A percentile compares a stretch with the other conserved stretches of the same genome.
Conservation (phyloP, 2,888 invertebrate genomes). For the Mechanitis mazaeus region DNA sequence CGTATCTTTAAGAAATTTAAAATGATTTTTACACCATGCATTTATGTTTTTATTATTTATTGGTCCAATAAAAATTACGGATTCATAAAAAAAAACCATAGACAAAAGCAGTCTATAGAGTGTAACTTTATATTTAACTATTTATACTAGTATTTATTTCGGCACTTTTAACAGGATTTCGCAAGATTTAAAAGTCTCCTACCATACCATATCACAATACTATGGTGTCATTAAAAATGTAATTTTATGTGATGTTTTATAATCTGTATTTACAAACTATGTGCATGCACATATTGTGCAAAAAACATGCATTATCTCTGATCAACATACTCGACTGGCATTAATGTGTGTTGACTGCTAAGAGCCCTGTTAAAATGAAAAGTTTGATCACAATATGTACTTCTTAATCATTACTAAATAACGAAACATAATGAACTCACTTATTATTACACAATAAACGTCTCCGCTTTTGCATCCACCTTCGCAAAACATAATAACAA, state of each 20-base stretch:
- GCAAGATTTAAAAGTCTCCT: slow-evolving; percentile 6
- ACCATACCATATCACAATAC: slow-evolving; percentile 18
- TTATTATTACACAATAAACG: slow-evolving; percentile 75
- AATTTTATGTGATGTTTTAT: slow-evolving; percentile 24
- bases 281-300: slow-evolving; percentile 71
- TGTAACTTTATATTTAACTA: too few species aligned
- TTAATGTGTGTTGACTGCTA: slow-evolving; percentile 77
- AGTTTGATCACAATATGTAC: slow-evolving; percentile 71
- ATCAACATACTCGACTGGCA: slow-evolving; percentile 77
- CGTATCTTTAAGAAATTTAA: slow-evolving; percentile 11
- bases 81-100: too few species aligned
- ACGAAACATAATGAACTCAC: slow-evolving; percentile 72
- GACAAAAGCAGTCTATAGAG: too few species aligned
- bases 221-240: slow-evolving; percentile 23
- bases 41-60: slow-evolving; percentile 10
- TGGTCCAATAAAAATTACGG: not conserved
- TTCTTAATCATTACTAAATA: slow-evolving; percentile 61
- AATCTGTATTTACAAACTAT: slow-evolving; percentile 58
- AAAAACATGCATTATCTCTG: slow-evolving; percentile 72
- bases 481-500: slow-evolving; percentile 72
- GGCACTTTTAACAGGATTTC: too few species aligned
- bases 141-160: too few species aligned
- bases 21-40: slow-evolving; percentile 18
- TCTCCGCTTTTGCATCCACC: slow-evolving; percentile 74
- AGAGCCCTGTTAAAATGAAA: slow-evolving; percentile 76